Conservation (phyloP, 2,888 invertebrate species). For the Yponomeuta evonymella region DNA sequence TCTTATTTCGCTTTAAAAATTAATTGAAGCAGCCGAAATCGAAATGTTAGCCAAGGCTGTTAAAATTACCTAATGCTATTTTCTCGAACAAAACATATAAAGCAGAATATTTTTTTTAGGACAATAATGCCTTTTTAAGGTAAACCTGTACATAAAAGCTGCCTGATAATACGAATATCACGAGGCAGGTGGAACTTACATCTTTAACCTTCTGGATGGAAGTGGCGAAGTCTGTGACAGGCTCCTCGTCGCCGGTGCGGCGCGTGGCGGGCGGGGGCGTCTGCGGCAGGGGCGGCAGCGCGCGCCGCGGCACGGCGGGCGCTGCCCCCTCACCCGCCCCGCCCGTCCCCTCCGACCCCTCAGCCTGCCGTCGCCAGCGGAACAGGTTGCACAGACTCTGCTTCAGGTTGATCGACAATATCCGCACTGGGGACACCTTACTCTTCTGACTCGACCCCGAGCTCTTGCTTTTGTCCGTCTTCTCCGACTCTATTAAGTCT, state of each 20-base stretch:
- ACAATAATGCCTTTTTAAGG: too few species aligned
- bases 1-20: too few species aligned
- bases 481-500: conserved; percentile 52
- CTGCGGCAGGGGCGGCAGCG: conserved; percentile 67
- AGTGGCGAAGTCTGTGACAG: conserved; percentile 88
- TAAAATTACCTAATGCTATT: too few species aligned
- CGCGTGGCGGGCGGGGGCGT: conserved; percentile 46
- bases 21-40: too few species aligned
- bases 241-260: conserved; percentile 59
- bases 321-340: conserved; percentile 48
- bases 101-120: too few species aligned
- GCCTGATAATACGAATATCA: too few species aligned
- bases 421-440: conserved; percentile 79
- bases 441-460: conserved; percentile 49
- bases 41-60: too few species aligned
- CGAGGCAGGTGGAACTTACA: conserved; percentile 74
- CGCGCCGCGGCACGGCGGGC: conserved; percentile 59
- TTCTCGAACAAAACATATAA: too few species aligned
- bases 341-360: conserved; percentile 39
- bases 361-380: conserved; percentile 72
- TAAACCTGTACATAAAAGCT: too few species aligned
- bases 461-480: conserved; percentile 54
- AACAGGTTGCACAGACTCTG: conserved; percentile 91
- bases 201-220: conserved; percentile 96
- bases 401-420: conserved; percentile 86